Base-by-base conservation (phyloP, 2,113 vertebrate species). In the Anguilla japonica region DNA sequence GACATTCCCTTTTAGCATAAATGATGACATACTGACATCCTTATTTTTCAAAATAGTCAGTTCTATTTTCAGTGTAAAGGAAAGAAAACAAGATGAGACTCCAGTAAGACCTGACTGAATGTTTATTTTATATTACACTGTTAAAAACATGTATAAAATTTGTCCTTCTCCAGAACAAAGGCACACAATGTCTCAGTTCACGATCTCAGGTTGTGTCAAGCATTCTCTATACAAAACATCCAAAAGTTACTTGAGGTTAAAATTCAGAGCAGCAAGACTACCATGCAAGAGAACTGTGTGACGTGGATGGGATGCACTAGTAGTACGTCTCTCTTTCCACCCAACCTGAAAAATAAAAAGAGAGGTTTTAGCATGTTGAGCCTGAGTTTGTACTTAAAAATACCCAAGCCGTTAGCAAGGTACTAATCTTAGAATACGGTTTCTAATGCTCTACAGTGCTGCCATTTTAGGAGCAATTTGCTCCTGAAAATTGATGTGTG, bases 241-340 rank as follows among this genome's bases (percentile, higher is more conserved):
- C 41, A 81, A 89, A 89, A 50, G 81, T 15, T 84, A 87, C 83
- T 34, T 71, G 46, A 86, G 39, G 84, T 91, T 88, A 87, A 86
- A 86, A 83, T 81, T 71, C 75, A 88, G 29, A 86, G 83, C 41
- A 87, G 85, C 79, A 87, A 84, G 84, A 83, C 87, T 87, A 88
- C 83, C 84, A 88, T 86, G 41, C 89, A 83, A 86, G 20, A 84
- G 46, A 85, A 79, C 14, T 43, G 50, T 63, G 18, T 67, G 50
- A 43, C 81, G 79, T 14, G 87, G 43, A 79, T 40, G 40, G 39
- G 78, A 89, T 57, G 79, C 41, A 86, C 91, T 91, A 96, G 90
- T 96, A 95, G 89, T 92, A 92, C 0, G 91, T 92, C 89, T 92
- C 91, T 86, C 87, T 89, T 83, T 92, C 94, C 89, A 96, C 60